Percentiles rank a stretch among this genome's conserved stretches.
Evolutionary conservation across 2,888 invertebrate genomes (phyloP).

Genomic region (Biston betularia): DNA sequence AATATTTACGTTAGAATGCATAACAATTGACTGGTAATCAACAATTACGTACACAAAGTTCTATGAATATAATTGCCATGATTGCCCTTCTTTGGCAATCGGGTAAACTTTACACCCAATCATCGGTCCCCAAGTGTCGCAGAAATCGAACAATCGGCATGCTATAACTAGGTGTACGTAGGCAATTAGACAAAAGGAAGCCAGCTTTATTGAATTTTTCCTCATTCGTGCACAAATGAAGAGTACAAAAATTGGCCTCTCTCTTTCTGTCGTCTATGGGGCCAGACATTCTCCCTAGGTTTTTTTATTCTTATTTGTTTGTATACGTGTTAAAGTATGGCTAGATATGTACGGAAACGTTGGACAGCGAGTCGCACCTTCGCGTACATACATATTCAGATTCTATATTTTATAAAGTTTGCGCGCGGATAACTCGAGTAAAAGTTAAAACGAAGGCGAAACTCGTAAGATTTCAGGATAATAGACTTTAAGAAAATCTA

Average conservation of each 20-base stretch:
- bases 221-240: slow-evolving; percentile 81
- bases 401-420: slow-evolving; percentile 27
- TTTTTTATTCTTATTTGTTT: slow-evolving; percentile 61
- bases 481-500: slow-evolving; percentile 52
- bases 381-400: background rate
- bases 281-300: slow-evolving; percentile 54
- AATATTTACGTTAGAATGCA: background rate
- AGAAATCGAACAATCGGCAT: slow-evolving; percentile 66
- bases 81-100: too few relatives aligned
- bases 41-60: background rate
- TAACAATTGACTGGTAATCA: background rate
- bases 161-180: slow-evolving; percentile 69
- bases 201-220: slow-evolving; percentile 84
- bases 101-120: too few relatives aligned
- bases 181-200: slow-evolving; percentile 83
- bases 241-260: slow-evolving; percentile 74
- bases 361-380: too few relatives aligned
- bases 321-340: background rate
- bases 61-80: too few relatives aligned
- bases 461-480: slow-evolving; percentile 36
- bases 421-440: slow-evolving; percentile 56
- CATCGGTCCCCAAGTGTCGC: slow-evolving; percentile 54
- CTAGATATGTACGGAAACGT: background rate
- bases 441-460: slow-evolving; percentile 59
- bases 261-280: slow-evolving; percentile 69